These are phyloP conservation scores for Erpetoichthys calabaricus DNA, from an alignment of 2,797 vertebrate species.

Conservation along the genomic window DNA sequence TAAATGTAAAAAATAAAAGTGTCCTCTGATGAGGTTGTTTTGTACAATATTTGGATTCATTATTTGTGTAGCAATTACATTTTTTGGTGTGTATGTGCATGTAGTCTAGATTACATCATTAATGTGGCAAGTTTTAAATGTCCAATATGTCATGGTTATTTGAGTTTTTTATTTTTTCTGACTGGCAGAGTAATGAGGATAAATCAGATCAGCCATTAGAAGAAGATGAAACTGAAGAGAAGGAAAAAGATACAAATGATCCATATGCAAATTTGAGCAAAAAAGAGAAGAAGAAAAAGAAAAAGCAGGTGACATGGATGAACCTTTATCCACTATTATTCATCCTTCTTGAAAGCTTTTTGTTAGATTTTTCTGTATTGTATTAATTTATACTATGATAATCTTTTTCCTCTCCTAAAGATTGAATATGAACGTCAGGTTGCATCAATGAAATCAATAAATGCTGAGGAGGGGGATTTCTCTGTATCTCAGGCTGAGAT, in stretches of 20 bases:
- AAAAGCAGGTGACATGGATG: constrained; percentile 57
- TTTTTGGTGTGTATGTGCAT: no score
- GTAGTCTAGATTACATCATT: no score
- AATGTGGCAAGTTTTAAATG: no score
- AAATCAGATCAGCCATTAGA: constrained; percentile 22
- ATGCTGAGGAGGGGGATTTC: constrained; percentile 70
- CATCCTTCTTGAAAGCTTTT: not conserved
- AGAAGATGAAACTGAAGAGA: constrained; percentile 39
- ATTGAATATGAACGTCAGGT: constrained; percentile 75
- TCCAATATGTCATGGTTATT: no score
- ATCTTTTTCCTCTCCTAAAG: constrained; percentile 29
- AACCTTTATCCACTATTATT: not conserved
- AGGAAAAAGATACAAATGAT: constrained; percentile 37
- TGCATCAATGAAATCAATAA: constrained; percentile 62
- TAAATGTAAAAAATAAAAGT: no score
- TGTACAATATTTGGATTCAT: no score
- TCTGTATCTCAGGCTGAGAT: constrained; percentile 80
- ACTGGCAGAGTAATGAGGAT: constrained; percentile 45
- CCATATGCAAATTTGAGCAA: constrained; percentile 69
- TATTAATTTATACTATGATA: not conserved
- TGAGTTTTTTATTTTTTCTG: not conserved
- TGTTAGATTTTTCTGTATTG: not conserved
- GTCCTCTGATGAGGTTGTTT: no score
- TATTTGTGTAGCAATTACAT: no score
- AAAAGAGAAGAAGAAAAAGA: constrained; percentile 82